Base-by-base conservation (phyloP, 2,113 vertebrate species). In the Ondatra zibethicus region DNA sequence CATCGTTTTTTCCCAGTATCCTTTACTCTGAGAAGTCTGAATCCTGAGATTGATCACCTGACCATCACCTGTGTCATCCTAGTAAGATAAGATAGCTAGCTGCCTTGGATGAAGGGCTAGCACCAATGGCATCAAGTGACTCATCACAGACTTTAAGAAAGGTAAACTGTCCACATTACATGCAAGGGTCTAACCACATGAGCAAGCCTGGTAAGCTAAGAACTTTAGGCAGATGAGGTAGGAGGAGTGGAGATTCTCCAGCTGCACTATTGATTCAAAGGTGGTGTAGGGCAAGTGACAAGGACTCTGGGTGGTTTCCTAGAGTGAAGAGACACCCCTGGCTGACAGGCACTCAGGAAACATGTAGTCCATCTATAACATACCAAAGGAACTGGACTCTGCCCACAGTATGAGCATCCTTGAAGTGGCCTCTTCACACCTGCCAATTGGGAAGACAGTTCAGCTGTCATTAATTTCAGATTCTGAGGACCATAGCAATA, bases 231-330 rank as follows among this genome's bases (percentile, higher is more conserved):
- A n/a, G 23, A 52, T 31, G 19, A 8, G 31, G 47, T 10, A 65
- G 11, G 31, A 61, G 84, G 27, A 16, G 1, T 4, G 23, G 29
- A n/a, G 72, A 84, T 12, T 63, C 61, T 50, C 33, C 39, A 77
- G 0, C 0, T 0, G 33, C 4, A 10, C 7, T 61, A 11, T 50
- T 47, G 17, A 31, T 45, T 63, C 36, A 29, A 76, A 94, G 63
- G 33, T 1, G 10, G 63, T 47, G 3, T 0, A 8, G 3, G 29
- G 10, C 39, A 31, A 0, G 2, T 19, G 17, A 84, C 31, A 58
- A 73, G 36, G 82, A 36, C 8, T 58, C 6, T 11, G 47, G 21
- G 21, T 13, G 5, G 31, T 27, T 36, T 55, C 52, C 13, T 84
- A 68, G 55, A 85, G 86, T 12, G 52, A 25, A 91, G 19, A 5